Conservation (phyloP, 2,797 vertebrate species). For the Phoeniculus purpureus region DNA sequence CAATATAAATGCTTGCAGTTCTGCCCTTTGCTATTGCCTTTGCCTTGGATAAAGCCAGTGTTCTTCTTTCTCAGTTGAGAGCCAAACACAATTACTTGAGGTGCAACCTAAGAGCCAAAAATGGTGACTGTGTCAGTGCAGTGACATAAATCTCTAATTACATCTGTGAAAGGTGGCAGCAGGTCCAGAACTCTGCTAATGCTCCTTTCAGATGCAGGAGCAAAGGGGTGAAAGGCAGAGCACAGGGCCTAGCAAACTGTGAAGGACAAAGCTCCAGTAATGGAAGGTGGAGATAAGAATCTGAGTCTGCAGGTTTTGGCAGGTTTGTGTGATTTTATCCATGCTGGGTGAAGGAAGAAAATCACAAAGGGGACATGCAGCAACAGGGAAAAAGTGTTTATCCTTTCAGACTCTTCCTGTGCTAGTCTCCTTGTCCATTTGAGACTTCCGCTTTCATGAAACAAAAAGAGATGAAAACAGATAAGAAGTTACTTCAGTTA, state of each 20-base stretch:
- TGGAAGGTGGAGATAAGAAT: neutral
- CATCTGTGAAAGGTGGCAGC: neutral
- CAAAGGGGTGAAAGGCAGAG: neutral
- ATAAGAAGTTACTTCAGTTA: constrained; percentile 65
- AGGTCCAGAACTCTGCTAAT: neutral
- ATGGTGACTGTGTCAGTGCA: neutral
- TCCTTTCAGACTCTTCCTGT: constrained; percentile 27
- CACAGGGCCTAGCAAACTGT: neutral
- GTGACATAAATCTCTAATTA: neutral
- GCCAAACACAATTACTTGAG: neutral
- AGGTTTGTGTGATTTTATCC: constrained; percentile 46
- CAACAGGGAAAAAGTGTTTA: constrained; percentile 27
- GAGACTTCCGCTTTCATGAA: constrained; percentile 41
- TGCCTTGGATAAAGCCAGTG: neutral
- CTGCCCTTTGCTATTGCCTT: neutral
- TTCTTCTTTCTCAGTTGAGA: neutral
- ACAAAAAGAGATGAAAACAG: constrained; percentile 46
- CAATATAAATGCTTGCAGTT: neutral
- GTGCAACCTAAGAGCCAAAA: neutral
- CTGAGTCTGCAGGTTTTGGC: constrained; percentile 34
- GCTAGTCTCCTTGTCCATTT: constrained; percentile 54
- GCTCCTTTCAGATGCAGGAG: neutral
- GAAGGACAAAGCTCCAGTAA: neutral
- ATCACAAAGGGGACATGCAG: constrained; percentile 17
- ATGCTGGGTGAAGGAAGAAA: neutral